Evolutionary conservation across 53 echinoderm and acorn worm genomes (phyloP).

Genomic region (Holothuria scabra): DNA sequence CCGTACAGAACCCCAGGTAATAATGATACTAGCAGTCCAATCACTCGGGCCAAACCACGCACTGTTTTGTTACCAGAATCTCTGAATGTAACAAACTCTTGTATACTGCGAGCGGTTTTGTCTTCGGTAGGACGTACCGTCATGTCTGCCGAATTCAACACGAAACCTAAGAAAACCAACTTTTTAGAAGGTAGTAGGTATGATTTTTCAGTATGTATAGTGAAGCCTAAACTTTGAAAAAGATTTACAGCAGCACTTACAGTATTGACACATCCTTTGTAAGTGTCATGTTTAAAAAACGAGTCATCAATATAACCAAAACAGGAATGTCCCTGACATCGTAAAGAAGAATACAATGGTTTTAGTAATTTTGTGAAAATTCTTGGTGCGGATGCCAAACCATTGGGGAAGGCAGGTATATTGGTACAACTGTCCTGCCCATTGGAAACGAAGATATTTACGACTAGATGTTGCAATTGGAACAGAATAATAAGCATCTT

Average conservation of each 20-base stretch:
- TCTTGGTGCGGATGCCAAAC: constrained; percentile 52
- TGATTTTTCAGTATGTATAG: constrained; percentile 11
- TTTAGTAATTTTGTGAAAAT: constrained; percentile 64
- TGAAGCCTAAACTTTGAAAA: neutral
- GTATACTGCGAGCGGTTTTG: neutral
- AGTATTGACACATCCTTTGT: constrained; percentile 17
- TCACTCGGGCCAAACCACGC: neutral
- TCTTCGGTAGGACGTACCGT: constrained; percentile 7
- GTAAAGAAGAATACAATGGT: constrained; percentile 44
- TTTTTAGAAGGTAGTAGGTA: neutral
- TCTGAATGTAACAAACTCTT: neutral
- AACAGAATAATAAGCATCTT: constrained; percentile 69
- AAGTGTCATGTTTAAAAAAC: constrained; percentile 17
- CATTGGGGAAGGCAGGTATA: constrained; percentile 66
- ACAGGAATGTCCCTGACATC: constrained; percentile 30
- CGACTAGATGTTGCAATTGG: constrained; percentile 29
- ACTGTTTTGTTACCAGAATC: neutral
- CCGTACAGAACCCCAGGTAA: neutral
- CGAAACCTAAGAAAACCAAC: neutral
- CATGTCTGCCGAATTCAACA: constrained; percentile 6
- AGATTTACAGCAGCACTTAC: neutral
- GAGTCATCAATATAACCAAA: constrained; percentile 63
- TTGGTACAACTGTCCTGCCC: constrained; percentile 37
- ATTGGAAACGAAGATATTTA: constrained; percentile 48
- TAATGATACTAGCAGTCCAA: neutral